Evolutionary conservation across 2,888 invertebrate genomes (phyloP).

Genomic region (Unio pictorum): DNA sequence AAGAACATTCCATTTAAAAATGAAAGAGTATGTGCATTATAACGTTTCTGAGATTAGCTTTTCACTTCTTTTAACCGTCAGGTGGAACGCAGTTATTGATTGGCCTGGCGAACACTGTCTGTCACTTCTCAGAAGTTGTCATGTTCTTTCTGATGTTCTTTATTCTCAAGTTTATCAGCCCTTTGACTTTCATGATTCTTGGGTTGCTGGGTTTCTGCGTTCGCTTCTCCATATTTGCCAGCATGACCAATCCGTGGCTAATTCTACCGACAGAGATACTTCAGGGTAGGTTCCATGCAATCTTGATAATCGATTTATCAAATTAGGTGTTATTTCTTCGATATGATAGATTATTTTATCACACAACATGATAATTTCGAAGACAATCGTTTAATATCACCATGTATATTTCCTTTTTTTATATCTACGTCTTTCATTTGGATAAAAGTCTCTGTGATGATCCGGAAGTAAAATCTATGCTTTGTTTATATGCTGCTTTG

Average conservation of each 20-base stretch:
- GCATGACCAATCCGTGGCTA: constrained; percentile 41
- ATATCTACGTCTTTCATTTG: too few relatives aligned
- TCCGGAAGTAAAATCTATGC: too few relatives aligned
- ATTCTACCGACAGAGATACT: constrained; percentile 40
- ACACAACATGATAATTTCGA: too few relatives aligned
- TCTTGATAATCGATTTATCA: too few relatives aligned
- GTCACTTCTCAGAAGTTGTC: constrained; percentile 27
- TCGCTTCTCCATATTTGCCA: constrained; percentile 36
- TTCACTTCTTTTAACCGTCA: constrained; percentile 6
- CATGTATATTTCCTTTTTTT: too few relatives aligned
- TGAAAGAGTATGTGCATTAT: too few relatives aligned
- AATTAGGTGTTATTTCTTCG: too few relatives aligned
- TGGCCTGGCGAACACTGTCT: constrained; percentile 29
- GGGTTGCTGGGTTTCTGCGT: constrained; percentile 36
- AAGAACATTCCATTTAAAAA: too few relatives aligned
- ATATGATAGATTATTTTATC: too few relatives aligned
- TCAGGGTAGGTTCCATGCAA: constrained; percentile 25
- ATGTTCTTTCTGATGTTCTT: constrained; percentile 39
- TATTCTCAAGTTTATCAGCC: constrained; percentile 28
- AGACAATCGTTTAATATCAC: too few relatives aligned
- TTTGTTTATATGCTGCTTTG: too few relatives aligned
- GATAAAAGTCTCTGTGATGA: too few relatives aligned
- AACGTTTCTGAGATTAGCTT: not conserved
- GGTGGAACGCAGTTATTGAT: constrained; percentile 42
- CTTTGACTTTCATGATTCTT: constrained; percentile 29